Evolutionary conservation across 2,113 vertebrate genomes (phyloP), one percentile per base, ranked within the genome.

Genomic region (Lepus timidus): DNA sequence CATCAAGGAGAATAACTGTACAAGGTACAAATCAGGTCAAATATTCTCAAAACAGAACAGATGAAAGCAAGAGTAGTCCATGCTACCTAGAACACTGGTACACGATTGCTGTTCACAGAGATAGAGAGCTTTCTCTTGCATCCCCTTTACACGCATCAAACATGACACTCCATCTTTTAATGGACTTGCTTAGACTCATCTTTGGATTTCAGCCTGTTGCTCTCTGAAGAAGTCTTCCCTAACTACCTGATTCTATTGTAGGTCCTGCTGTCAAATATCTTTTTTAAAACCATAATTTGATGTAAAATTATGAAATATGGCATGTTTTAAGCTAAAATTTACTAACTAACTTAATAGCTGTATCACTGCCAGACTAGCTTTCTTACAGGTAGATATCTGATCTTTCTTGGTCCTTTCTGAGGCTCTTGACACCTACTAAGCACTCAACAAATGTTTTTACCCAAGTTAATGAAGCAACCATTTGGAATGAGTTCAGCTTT

Each of bases 21-120:
- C 39, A 84, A 88, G 49, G 58, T 78, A 33, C 22, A 83, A 86
- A 92, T 52, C 23, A 85, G 29, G 8, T 85, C 51, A 84, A 68
- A 84, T 31, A 83, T 79, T 17, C n/a, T 90, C 81, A 90, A 33
- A 81, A 92, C 74, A 97, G 36, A 93, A 67, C 16, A 65, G 82
- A 75, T 68, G 51, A 31, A 67, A 52, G 20, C 20, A 64, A 82
- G 27, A 4, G 9, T 91, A 65, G 29, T 95, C 20, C 88, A 83
- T 73, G 25, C n/a, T 51, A 89, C n/a, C 80, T 44, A 70, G 39
- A 88, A 90, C 12, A 14, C 17, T 83, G 64, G 17, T 80, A 70
- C 12, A 44, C 9, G 36, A 27, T 85, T 78, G 36, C 67, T 52
- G 16, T 70, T 65, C n/a, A 62, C 31, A 62, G 23, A 89, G 81